Evolutionary conservation across 2,797 vertebrate species (phyloP), one percentile per base, ranked within the genome.

Genomic region (Eidolon dupreanum): DNA sequence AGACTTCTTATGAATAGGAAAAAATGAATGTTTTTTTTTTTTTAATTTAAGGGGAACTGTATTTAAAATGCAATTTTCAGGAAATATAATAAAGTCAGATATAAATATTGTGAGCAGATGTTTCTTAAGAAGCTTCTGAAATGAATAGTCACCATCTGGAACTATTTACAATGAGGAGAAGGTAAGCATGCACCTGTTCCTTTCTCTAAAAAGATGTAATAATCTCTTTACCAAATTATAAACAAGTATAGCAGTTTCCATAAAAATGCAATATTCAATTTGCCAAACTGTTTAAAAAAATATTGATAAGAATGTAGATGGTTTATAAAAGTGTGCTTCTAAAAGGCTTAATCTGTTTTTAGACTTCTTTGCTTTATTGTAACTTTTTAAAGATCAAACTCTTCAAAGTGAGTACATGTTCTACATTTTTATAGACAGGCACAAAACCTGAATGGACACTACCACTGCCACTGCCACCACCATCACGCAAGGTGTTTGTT

Each of bases 11-110:
- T 90, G 83, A 68, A 59, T 90, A 95, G 96, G 93, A 94, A 93
- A 93, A 97, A 88, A 95, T 61, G 61, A 71, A 79, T 90, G 43
- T 22, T 65, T 97, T 96, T 97, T 33, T 33, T 33, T 97, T 96
- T 92, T 97, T 61, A 98, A 97, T 88, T 75, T 89, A 97, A 98
- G 98, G 90, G 1, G 95, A 97, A 75, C 68, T 96, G 1, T 97
- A 94, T 87, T 98, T 97, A 92, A 98, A 97, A 97, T 90, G 28
- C 41, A 92, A 97, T 97, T 97, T 97, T 96, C 84, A 81, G 12
- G 86, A 86, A 86, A 92, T 92, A 71, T 71, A 95, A 93, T 97
- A 92, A 1, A 78, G 43, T 74, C 86, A 53, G 97, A 97, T 90
- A 95, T 97, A 97, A 98, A 97, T 85, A 95, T 95, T 92, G 66